phyloP scores from a whole-genome alignment of 2,797 vertebrate species.

The Spinus pinus region DNA sequence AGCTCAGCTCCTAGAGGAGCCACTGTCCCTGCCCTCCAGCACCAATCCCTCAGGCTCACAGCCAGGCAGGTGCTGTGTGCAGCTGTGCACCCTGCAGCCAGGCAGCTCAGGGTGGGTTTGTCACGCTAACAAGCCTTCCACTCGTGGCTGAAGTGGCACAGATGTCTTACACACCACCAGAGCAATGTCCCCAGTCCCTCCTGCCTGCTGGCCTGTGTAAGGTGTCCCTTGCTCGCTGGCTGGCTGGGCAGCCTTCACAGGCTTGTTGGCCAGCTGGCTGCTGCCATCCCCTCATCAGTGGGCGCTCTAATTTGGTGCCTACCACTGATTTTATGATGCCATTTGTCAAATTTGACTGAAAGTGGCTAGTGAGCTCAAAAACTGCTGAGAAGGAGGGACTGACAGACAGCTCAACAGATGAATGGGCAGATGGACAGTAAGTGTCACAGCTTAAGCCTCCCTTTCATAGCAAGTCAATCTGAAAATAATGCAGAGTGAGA shows the following conservation, averaged over 20 bases:
- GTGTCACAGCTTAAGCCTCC: not conserved
- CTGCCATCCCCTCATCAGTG: not conserved
- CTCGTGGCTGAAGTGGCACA: not conserved
- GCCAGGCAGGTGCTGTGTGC: not conserved
- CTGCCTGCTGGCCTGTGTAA: not conserved
- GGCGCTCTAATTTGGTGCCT: not conserved
- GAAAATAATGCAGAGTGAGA: not conserved
- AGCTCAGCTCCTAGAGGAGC: not conserved
- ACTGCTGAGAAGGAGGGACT: not conserved
- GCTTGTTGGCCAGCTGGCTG: not conserved
- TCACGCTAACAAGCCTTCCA: not conserved
- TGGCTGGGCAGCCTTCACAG: not conserved
- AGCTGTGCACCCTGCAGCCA: not conserved
- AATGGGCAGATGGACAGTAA: constrained; percentile 8
- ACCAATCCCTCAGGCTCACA: not conserved
- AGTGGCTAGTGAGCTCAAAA: not conserved
- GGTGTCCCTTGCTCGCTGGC: not conserved
- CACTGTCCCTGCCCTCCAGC: not conserved
- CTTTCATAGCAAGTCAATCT: not conserved
- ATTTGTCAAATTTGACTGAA: constrained; percentile 31
- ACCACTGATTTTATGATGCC: not conserved
- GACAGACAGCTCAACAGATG: constrained; percentile 1
- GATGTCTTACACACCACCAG: not conserved
- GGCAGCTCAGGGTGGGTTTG: not conserved
- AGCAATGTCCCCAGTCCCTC: not conserved